These are phyloP conservation scores for Mesoligia furuncula DNA, from an alignment of 2,888 invertebrate species.

Conservation along the genomic window DNA sequence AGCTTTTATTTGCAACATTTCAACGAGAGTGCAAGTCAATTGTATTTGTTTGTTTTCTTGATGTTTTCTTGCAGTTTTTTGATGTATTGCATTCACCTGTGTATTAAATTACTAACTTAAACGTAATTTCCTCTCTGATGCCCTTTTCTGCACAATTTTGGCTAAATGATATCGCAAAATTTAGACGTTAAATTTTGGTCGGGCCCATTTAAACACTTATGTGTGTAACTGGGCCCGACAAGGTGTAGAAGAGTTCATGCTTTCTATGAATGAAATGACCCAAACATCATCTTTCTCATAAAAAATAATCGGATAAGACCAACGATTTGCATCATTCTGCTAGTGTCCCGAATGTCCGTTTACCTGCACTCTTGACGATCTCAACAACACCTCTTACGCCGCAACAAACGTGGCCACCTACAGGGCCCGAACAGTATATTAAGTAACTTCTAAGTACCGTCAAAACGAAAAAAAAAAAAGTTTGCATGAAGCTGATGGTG, in stretches of 20 bases:
- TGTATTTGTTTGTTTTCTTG: neutral
- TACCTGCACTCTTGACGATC: neutral
- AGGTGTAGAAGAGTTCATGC: neutral
- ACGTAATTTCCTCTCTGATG: neutral
- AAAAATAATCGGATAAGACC: neutral
- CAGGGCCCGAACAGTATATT: no score
- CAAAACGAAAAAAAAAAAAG: neutral
- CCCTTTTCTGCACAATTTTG: neutral
- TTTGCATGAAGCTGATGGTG: neutral
- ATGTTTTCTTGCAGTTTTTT: neutral
- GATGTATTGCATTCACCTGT: neutral
- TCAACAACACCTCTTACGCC: neutral
- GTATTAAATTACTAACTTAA: neutral
- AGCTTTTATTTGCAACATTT: slow-evolving; percentile 27
- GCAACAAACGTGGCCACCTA: neutral
- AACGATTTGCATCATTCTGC: neutral
- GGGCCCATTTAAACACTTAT: neutral
- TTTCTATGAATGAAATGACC: neutral
- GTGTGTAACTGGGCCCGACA: neutral
- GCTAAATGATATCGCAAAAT: neutral
- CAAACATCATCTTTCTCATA: neutral
- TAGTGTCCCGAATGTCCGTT: neutral
- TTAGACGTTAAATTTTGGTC: neutral
- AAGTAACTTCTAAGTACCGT: neutral
- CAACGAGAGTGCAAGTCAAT: slow-evolving; percentile 13